phyloP scores from a whole-genome alignment of 1,140 invertebrate genomes.

The Stenopsyche tienmushanensis region DNA sequence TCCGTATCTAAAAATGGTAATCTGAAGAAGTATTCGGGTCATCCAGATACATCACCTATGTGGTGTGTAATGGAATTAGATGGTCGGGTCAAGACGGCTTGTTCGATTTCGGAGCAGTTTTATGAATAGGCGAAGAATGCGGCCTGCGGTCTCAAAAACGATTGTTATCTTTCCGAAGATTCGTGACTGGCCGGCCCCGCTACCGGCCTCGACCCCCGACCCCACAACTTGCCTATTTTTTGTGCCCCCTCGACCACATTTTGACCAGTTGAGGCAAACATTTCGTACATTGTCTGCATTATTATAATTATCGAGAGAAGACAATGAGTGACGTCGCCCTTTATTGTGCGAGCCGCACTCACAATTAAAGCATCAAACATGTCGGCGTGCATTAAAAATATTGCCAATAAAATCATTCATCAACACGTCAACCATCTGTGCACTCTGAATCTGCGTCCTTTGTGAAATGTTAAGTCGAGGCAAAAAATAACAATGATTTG shows the following conservation, averaged over 20 bases:
- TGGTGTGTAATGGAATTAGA: neutral
- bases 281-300: slow-evolving; percentile 8
- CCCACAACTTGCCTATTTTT: slow-evolving; percentile 9
- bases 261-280: neutral
- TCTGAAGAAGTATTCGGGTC: neutral
- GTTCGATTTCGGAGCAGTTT: slow-evolving; percentile 14
- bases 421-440: no score
- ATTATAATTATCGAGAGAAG: neutral
- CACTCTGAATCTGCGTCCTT: no score
- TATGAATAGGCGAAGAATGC: slow-evolving; percentile 32
- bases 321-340: no score
- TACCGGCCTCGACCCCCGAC: slow-evolving; percentile 40
- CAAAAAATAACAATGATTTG: no score
- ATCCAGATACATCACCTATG: no score
- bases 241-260: neutral
- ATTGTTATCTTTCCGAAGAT: slow-evolving; percentile 17
- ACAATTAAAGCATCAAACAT: neutral
- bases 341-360: no score
- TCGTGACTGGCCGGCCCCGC: slow-evolving; percentile 35
- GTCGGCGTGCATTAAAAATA: no score
- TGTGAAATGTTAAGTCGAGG: no score
- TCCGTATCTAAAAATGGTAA: neutral
- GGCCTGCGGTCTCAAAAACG: neutral
- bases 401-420: no score
- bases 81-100: slow-evolving; percentile 1